Conservation (phyloP, 2,113 vertebrate genomes). For the Erythrocercus mccallii region DNA sequence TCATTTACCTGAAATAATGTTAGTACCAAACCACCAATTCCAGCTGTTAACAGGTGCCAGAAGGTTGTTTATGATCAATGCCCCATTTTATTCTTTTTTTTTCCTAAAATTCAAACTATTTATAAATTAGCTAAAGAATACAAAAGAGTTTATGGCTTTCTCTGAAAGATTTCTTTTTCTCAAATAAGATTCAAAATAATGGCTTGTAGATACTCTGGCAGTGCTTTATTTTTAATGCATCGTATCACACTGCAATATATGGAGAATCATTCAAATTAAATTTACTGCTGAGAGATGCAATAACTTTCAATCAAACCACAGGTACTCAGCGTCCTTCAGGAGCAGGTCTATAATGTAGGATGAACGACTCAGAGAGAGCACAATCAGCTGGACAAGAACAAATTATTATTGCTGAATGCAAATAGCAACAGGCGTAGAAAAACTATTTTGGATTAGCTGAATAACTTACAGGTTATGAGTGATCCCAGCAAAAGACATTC, state of each 20-base stretch:
- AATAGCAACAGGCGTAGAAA: not conserved
- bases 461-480: not conserved
- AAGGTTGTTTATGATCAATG: not conserved
- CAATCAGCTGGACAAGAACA: not conserved
- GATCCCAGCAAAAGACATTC: not conserved
- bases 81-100: not conserved
- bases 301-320: slow-evolving; percentile 40
- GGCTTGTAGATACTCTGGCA: not conserved
- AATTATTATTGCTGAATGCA: not conserved
- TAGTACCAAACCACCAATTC: not conserved
- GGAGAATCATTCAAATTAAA: slow-evolving; percentile 28
- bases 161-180: not conserved
- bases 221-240: slow-evolving; percentile 9
- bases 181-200: not conserved
- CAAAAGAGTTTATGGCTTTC: not conserved
- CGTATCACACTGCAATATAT: not conserved
- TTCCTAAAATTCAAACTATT: not conserved
- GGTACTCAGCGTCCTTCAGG: not conserved
- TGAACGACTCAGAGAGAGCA: not conserved
- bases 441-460: not conserved
- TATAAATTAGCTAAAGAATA: not conserved
- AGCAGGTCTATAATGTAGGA: not conserved
- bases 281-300: not conserved
- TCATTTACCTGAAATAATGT: slow-evolving; percentile 31
- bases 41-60: not conserved